These are phyloP conservation scores for Symphodus melops DNA, from an alignment of 2,113 vertebrate genomes.

Conservation along the genomic window DNA sequence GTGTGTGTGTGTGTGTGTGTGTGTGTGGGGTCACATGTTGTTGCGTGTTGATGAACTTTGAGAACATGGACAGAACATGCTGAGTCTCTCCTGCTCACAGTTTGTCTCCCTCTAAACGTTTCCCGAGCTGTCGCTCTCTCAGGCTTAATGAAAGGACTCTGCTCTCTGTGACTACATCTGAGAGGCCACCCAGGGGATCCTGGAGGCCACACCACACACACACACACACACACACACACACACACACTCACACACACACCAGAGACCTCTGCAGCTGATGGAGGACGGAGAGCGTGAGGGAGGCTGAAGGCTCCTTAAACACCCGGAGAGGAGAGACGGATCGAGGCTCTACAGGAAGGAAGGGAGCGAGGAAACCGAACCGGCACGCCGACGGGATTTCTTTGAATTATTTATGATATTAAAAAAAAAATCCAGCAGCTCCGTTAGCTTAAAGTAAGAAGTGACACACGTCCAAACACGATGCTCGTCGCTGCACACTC, in stretches of 20 bases:
- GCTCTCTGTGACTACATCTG: constrained; percentile 71
- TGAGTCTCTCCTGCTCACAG: too few relatives aligned
- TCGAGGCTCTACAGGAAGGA: constrained; percentile 19
- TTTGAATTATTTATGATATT: too few relatives aligned
- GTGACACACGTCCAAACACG: not conserved
- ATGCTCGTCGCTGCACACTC: not conserved
- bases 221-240: constrained; percentile 34
- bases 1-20: too few relatives aligned
- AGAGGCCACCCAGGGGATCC: constrained; percentile 64
- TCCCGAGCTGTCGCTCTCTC: constrained; percentile 21
- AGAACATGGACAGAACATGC: too few relatives aligned
- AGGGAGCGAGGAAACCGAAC: too few relatives aligned
- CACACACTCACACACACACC: constrained; percentile 5
- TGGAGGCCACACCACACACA: constrained; percentile 62
- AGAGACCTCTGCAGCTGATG: constrained; percentile 44
- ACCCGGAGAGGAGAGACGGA: constrained; percentile 5
- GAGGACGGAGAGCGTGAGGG: constrained; percentile 12
- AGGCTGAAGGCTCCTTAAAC: constrained; percentile 11
- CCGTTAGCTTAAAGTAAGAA: not conserved
- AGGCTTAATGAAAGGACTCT: constrained; percentile 60
- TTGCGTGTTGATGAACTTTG: too few relatives aligned
- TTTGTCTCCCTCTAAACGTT: too few relatives aligned
- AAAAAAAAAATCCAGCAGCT: not conserved
- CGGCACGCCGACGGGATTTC: not conserved
- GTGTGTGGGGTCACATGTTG: too few relatives aligned